These are phyloP conservation scores for Melieria crassipennis DNA, from an alignment of 2,888 invertebrate genomes.

Conservation along the genomic window DNA sequence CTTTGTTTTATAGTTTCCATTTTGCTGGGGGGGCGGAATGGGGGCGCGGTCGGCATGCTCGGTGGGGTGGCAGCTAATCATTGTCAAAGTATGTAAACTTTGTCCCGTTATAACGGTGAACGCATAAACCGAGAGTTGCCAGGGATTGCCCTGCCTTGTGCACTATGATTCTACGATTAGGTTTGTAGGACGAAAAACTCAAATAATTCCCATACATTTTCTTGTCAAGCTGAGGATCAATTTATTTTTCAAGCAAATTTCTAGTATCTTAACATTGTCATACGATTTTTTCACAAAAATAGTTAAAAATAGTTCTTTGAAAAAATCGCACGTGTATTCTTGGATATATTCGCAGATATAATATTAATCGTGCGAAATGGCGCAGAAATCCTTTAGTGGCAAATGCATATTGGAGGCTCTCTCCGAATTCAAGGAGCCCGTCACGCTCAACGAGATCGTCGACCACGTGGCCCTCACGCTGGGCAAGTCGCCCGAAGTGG, in stretches of 20 bases:
- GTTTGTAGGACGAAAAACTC: neutral
- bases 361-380: neutral
- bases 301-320: neutral
- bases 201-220: slow-evolving; percentile 5
- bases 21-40: slow-evolving; percentile 8
- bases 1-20: slow-evolving; percentile 38
- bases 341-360: neutral
- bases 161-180: neutral
- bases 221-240: slow-evolving; percentile 1
- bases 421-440: slow-evolving; percentile 18
- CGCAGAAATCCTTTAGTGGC: slow-evolving; percentile 1
- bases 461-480: neutral
- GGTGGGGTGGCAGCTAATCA: slow-evolving; percentile 39
- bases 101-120: slow-evolving; percentile 24
- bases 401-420: slow-evolving; percentile 18
- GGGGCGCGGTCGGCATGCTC: neutral
- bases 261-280: too few species aligned
- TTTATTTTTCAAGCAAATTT: too few species aligned
- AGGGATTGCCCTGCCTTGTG: slow-evolving; percentile 15
- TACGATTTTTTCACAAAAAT: slow-evolving; percentile 5
- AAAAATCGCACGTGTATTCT: neutral
- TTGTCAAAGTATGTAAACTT: slow-evolving; percentile 43
- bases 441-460: slow-evolving; percentile 21
- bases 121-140: slow-evolving; percentile 12
- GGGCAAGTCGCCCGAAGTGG: slow-evolving; percentile 7